These are phyloP conservation scores for Boloria selene DNA, from an alignment of 2,888 invertebrate species.

Conservation along the genomic window DNA sequence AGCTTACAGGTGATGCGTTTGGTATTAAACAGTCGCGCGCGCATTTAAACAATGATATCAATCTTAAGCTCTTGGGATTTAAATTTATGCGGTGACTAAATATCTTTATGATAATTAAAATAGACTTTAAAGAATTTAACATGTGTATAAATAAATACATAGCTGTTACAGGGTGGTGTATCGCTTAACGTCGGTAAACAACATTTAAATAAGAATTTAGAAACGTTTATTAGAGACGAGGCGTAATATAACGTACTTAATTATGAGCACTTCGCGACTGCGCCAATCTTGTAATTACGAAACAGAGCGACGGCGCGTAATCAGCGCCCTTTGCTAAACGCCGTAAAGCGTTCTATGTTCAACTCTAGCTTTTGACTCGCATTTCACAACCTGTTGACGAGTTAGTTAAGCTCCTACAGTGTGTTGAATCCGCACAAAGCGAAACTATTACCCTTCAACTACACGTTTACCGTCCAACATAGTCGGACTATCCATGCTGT, in stretches of 20 bases:
- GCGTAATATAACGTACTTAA: constrained; percentile 73
- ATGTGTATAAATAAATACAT: neutral
- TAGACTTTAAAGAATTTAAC: too few relatives aligned
- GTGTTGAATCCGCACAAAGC: constrained; percentile 62
- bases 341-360: constrained; percentile 63
- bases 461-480: constrained; percentile 35
- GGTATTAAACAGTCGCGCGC: too few relatives aligned
- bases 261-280: constrained; percentile 72
- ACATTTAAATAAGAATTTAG: constrained; percentile 30
- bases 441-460: constrained; percentile 49
- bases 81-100: too few relatives aligned
- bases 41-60: neutral
- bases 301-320: constrained; percentile 70
- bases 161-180: neutral
- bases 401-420: constrained; percentile 68
- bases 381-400: constrained; percentile 80
- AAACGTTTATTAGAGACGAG: constrained; percentile 41
- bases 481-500: constrained; percentile 14
- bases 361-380: constrained; percentile 68
- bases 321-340: constrained; percentile 74
- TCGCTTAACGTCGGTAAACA: constrained; percentile 11
- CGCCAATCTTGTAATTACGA: constrained; percentile 77
- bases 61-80: neutral
- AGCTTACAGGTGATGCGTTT: too few relatives aligned
- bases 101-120: too few relatives aligned